Conservation (phyloP, 2,113 vertebrate species). For the Speoplatyrhinus poulsoni region DNA sequence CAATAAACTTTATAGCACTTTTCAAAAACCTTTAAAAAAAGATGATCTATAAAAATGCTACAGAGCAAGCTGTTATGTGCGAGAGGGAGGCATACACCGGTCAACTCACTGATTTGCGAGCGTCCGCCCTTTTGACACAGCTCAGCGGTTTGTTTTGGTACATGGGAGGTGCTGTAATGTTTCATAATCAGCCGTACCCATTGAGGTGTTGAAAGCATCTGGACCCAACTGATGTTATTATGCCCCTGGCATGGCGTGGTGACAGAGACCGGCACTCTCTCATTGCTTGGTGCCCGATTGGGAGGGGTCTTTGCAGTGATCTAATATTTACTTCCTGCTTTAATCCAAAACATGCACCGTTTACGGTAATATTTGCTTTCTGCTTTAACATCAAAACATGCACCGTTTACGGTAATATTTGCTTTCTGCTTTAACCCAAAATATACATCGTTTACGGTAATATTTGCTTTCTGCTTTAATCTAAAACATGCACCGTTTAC, state of each 20-base stretch:
- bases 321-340: conserved; percentile 20
- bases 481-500: too few relatives aligned
- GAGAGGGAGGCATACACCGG: conserved; percentile 13
- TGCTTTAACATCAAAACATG: too few relatives aligned
- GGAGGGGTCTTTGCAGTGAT: conserved; percentile 32
- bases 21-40: too few relatives aligned
- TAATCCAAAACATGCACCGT: conserved; percentile 22
- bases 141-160: conserved; percentile 31
- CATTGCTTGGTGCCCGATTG: conserved; percentile 42
- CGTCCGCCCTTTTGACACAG: conserved; percentile 33
- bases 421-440: too few relatives aligned
- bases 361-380: not conserved
- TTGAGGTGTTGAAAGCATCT: conserved; percentile 51
- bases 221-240: conserved; percentile 62
- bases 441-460: too few relatives aligned
- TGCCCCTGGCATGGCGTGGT: conserved; percentile 50
- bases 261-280: conserved; percentile 45
- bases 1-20: too few relatives aligned
- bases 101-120: conserved; percentile 15
- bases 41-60: not conserved
- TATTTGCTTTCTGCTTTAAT: too few relatives aligned
- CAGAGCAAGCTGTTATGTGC: conserved; percentile 24
- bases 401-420: too few relatives aligned
- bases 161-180: conserved; percentile 55
- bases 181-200: conserved; percentile 57